Base-by-base conservation (phyloP, 1,140 invertebrate species). In the Mya arenaria region DNA sequence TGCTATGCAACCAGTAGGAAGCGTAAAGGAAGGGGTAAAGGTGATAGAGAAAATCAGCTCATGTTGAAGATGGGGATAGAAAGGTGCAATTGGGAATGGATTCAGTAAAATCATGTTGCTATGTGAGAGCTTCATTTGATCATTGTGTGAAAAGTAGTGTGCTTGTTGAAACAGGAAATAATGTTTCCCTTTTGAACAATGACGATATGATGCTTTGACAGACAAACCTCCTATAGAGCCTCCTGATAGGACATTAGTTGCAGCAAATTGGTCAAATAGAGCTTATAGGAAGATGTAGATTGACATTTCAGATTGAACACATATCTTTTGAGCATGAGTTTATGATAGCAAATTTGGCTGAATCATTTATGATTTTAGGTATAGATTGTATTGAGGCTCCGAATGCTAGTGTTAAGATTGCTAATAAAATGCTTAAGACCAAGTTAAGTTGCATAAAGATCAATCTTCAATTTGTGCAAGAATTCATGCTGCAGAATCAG, bases 301-400 rank as follows among this genome's bases (percentile, higher is more conserved):
- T 17, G 23, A 32, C 30, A 39, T n/a, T 52, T 23, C 55, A 32
- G 37, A 19, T 39, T 4, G 41, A 17, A 15, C 23, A 66, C 4
- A 4, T 10, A 36, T 19, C 10, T 28, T 77, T 77, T 77, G 8
- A 5, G 19, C 34, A 44, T 23, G 41, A 65, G 32, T 10, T 81
- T 4, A 52, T 81, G 25, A 69, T 81, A 10, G 78, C 78, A 5
- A 60, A 58, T 10, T 13, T 81, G 5, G 66, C 19, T 32, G 78
- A 58, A 55, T 32, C 52, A 37, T 62, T 13, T 60, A 60, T 34
- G 66, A 71, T 62, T 39, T 82, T 0, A 68, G 48, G n/a, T 10
- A 75, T 32, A 37, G 72, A 65, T n/a, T 65, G 60, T 32, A 48
- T 56, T 52, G 56, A 23, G 4, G 19, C 17, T 69, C 69, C 36